Percentiles rank a stretch among this genome's conserved stretches.
Evolutionary conservation across 2,888 invertebrate genomes (phyloP).

Genomic region (Ectropis crepuscularia): DNA sequence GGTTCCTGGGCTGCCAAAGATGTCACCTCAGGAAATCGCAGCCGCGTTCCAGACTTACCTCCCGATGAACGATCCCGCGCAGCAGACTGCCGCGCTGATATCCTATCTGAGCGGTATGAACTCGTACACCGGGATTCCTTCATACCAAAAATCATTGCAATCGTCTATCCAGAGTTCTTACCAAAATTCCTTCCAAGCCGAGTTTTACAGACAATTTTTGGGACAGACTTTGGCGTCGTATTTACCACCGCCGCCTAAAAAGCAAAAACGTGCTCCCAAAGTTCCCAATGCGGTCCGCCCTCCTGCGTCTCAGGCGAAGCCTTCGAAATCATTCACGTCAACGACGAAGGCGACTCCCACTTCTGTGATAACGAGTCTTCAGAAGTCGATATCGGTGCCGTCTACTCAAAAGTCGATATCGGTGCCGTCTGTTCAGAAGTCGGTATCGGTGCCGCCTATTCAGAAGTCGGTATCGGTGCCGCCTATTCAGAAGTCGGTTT

Average conservation of each 20-base stretch:
- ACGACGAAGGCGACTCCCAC: conserved; percentile 55
- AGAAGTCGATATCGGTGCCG: conserved; percentile 50
- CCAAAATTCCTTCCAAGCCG: conserved; percentile 73
- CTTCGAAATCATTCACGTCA: conserved; percentile 54
- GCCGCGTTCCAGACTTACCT: conserved; percentile 72
- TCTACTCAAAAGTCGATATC: conserved; percentile 53
- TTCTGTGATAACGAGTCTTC: conserved; percentile 47
- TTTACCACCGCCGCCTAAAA: conserved; percentile 64
- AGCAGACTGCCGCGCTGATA: conserved; percentile 71
- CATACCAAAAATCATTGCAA: conserved; percentile 65
- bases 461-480: too few species aligned
- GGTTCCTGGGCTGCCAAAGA: conserved; percentile 58
- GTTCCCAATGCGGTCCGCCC: conserved; percentile 39
- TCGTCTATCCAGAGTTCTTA: conserved; percentile 62
- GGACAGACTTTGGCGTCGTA: conserved; percentile 66
- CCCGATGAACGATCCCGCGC: conserved; percentile 71
- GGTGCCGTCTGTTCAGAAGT: too few species aligned
- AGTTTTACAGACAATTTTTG: conserved; percentile 74
- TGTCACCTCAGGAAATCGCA: conserved; percentile 69
- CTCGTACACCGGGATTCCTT: conserved; percentile 65
- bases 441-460: too few species aligned
- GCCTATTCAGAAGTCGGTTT: conserved; percentile 32
- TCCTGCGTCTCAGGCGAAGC: conserved; percentile 44
- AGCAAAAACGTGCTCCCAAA: conserved; percentile 73
- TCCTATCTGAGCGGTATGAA: conserved; percentile 71